A percentile compares a stretch with the other conserved stretches of the same genome.
Evolutionary conservation across 2,888 invertebrate species (phyloP).

Genomic region (Harpalus rubripes): DNA sequence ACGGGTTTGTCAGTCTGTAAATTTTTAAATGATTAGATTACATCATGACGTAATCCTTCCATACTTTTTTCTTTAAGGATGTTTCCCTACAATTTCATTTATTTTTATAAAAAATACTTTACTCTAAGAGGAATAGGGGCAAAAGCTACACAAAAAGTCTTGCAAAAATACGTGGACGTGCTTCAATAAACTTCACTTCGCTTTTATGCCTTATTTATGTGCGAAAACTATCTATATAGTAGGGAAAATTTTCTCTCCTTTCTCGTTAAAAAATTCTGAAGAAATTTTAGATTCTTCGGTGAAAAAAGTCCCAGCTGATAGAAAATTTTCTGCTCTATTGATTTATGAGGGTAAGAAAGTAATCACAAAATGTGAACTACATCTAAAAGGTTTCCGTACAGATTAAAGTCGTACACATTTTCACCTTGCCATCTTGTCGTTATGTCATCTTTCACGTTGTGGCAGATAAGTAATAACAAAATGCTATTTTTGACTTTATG

Average conservation of each 20-base stretch:
- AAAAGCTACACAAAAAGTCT: neutral
- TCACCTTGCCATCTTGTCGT: no score
- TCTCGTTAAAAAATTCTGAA: neutral
- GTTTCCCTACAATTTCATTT: neutral
- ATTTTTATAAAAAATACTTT: neutral
- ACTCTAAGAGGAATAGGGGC: neutral
- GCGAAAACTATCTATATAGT: slow-evolving; percentile 2
- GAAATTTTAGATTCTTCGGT: neutral
- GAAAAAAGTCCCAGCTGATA: neutral
- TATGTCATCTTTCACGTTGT: neutral
- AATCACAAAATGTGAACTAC: neutral
- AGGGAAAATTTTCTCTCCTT: neutral
- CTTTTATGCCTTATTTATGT: neutral
- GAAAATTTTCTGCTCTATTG: neutral
- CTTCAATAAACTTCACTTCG: neutral
- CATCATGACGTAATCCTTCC: neutral
- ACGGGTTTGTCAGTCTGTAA: no score
- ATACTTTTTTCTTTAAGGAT: neutral
- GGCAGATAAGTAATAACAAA: neutral
- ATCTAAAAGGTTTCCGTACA: neutral
- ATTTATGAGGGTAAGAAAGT: no score
- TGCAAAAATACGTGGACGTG: neutral
- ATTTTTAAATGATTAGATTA: no score
- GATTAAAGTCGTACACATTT: neutral
- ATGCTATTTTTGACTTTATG: no score